Evolutionary conservation across 2,888 invertebrate genomes (phyloP).

Genomic region (Hypselothyrea guttata): DNA sequence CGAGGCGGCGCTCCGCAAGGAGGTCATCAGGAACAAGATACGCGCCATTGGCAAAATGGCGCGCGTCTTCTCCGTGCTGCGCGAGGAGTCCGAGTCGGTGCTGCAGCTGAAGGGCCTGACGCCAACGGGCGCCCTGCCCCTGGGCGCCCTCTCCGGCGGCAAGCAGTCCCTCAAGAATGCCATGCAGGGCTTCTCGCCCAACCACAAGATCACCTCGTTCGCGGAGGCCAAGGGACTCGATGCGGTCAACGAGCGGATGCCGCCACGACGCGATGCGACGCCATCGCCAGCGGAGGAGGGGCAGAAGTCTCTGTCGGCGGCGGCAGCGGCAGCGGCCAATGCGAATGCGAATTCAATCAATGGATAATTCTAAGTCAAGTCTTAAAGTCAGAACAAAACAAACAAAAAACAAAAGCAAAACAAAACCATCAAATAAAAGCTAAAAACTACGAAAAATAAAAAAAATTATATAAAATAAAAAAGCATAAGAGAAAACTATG

Average conservation of each 20-base stretch:
- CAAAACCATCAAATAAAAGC: too few relatives aligned
- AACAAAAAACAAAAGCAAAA: background rate
- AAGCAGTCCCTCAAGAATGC: conserved; percentile 98
- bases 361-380: conserved; percentile 78
- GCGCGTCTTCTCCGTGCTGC: conserved; percentile 98
- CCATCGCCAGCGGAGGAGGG: conserved; percentile 84
- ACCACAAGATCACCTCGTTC: conserved; percentile 99
- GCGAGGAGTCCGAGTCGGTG: conserved; percentile 99
- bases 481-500: too few relatives aligned
- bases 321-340: conserved; percentile 80
- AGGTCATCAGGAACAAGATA: conserved; percentile 99
- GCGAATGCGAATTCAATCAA: conserved; percentile 80
- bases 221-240: conserved; percentile 99
- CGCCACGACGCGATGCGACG: conserved; percentile 94
- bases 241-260: conserved; percentile 99
- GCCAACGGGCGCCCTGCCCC: conserved; percentile 97
- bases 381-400: conserved; percentile 26
- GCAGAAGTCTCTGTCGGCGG: conserved; percentile 78
- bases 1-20: conserved; percentile 97
- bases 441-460: background rate
- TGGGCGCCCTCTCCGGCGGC: conserved; percentile 98
- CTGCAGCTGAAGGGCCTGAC: conserved; percentile 99
- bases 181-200: conserved; percentile 97
- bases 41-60: conserved; percentile 99
- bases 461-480: too few relatives aligned